These are phyloP conservation scores for Trypoxylon attenuatum DNA, from an alignment of 2,888 invertebrate species.

Conservation along the genomic window DNA sequence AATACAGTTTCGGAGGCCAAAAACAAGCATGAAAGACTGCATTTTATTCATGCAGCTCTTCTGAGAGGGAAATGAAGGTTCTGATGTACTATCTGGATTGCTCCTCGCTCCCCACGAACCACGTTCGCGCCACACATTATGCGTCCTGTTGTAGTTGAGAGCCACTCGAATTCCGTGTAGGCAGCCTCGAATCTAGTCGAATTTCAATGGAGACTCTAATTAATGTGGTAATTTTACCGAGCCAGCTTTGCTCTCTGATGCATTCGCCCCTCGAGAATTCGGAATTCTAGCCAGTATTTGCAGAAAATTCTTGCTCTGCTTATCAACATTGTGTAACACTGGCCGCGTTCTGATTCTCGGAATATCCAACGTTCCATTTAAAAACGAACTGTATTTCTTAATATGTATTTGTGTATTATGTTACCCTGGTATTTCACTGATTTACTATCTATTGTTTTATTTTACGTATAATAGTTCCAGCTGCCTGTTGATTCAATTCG, in stretches of 20 bases:
- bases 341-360: no score
- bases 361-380: no score
- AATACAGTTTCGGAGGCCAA: neutral
- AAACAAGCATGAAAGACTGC: neutral
- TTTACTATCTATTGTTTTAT: no score
- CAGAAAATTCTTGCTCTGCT: neutral
- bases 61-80: neutral
- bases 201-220: slow-evolving; percentile 57
- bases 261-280: neutral
- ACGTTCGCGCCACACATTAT: slow-evolving; percentile 7
- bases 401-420: no score
- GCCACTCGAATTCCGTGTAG: slow-evolving; percentile 10
- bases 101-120: slow-evolving; percentile 16
- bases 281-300: neutral
- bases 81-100: neutral
- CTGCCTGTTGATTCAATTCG: no score
- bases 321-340: neutral
- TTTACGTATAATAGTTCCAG: no score
- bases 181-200: slow-evolving; percentile 27
- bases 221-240: slow-evolving; percentile 54
- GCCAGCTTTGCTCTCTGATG: slow-evolving; percentile 13
- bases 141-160: slow-evolving; percentile 10
- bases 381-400: no score
- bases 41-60: neutral
- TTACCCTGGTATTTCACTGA: no score